Percentiles rank a stretch among this genome's conserved stretches.
phyloP scores from a whole-genome alignment of 2,888 invertebrate genomes.

The Patella depressa region DNA sequence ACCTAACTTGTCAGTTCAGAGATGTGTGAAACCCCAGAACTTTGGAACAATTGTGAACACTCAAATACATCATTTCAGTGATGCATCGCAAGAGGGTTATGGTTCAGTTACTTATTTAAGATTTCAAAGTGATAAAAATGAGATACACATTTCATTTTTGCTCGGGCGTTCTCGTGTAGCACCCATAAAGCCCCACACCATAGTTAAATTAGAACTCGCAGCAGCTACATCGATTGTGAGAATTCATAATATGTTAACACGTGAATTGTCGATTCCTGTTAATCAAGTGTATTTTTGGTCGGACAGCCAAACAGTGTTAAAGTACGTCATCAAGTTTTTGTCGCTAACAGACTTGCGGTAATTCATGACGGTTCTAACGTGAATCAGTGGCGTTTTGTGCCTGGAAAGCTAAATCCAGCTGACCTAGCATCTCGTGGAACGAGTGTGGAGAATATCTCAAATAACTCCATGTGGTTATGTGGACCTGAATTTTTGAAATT shows the following conservation, averaged over 20 bases:
- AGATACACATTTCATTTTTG: conserved; percentile 14
- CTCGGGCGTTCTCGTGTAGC: conserved; percentile 16
- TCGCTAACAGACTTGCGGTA: conserved; percentile 17
- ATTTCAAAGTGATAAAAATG: background rate
- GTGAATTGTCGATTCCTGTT: background rate
- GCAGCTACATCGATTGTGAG: conserved; percentile 16
- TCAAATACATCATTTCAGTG: conserved; percentile 18
- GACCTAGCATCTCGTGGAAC: conserved; percentile 35
- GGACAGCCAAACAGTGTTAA: conserved; percentile 21
- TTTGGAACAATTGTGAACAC: background rate
- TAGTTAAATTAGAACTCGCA: conserved; percentile 17
- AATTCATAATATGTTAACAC: conserved; percentile 13
- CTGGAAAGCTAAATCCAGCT: conserved; percentile 33
- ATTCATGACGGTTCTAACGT: conserved; percentile 17
- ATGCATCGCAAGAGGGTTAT: conserved; percentile 7
- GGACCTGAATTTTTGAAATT: conserved; percentile 33
- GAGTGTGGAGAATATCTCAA: conserved; percentile 18
- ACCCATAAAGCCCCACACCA: conserved; percentile 15
- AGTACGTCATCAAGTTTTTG: conserved; percentile 19
- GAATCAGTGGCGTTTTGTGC: conserved; percentile 33
- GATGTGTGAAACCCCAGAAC: background rate
- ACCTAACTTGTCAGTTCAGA: conserved; percentile 11
- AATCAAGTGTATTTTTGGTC: conserved; percentile 20
- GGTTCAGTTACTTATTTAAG: conserved; percentile 14
- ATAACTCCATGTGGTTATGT: conserved; percentile 22